Evolutionary conservation across 1,140 invertebrate genomes (phyloP).

Genomic region (Aphidius ervi): DNA sequence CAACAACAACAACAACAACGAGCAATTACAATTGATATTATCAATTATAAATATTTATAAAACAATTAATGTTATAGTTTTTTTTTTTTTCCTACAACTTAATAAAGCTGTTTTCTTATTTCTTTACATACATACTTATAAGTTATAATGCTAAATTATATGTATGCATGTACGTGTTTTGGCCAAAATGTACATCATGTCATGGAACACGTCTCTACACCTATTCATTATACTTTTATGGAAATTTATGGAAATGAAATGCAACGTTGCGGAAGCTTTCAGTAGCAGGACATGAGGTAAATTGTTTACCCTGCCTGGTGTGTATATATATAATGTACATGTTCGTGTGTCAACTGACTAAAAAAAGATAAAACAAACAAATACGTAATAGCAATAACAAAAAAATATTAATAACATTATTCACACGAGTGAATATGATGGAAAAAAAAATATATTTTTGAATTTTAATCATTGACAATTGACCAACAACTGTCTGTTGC

Average conservation of each 20-base stretch:
- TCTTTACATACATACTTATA: too few relatives aligned
- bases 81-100: too few relatives aligned
- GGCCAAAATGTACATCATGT: too few relatives aligned
- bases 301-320: constrained; percentile 17
- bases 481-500: neutral
- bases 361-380: neutral
- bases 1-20: too few relatives aligned
- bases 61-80: too few relatives aligned
- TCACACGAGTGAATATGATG: neutral
- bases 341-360: neutral
- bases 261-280: constrained; percentile 15
- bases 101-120: too few relatives aligned
- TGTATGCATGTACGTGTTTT: too few relatives aligned
- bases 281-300: constrained; percentile 14
- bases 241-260: constrained; percentile 28
- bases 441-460: neutral
- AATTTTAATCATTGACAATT: neutral
- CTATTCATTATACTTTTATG: constrained; percentile 30
- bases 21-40: too few relatives aligned
- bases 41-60: too few relatives aligned
- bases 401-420: too few relatives aligned
- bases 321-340: neutral
- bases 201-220: constrained; percentile 13
- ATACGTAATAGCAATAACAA: too few relatives aligned
- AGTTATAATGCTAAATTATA: too few relatives aligned